Percentiles rank a stretch among this genome's conserved stretches.
Conservation (phyloP, 2,797 vertebrate genomes). For the Diplodus sargus region DNA sequence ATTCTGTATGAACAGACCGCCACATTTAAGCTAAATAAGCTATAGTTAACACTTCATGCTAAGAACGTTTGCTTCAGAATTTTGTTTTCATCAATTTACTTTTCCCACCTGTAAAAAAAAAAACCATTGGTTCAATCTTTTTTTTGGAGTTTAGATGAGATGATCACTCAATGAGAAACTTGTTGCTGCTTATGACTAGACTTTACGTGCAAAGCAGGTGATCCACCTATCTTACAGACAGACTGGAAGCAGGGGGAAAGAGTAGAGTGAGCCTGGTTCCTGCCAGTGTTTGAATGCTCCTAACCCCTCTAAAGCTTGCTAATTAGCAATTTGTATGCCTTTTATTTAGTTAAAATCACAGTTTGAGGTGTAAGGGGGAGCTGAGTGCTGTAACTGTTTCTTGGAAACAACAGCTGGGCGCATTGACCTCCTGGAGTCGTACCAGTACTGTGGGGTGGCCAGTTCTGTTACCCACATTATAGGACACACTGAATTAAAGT, state of each 20-base stretch:
- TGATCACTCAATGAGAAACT: no score
- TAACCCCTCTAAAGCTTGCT: no score
- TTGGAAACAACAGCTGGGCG: no score
- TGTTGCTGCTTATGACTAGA: not conserved
- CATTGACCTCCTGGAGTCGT: no score
- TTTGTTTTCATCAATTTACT: not conserved
- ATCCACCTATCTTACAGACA: not conserved
- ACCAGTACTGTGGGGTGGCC: no score
- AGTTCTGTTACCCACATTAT: no score
- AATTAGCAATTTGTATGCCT: not conserved
- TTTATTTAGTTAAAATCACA: not conserved
- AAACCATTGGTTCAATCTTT: not conserved
- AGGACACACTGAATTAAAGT: no score
- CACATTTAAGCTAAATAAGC: not conserved
- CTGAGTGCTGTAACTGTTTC: no score
- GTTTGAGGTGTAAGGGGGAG: no score
- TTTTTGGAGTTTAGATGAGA: not conserved
- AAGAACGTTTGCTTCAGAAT: not conserved
- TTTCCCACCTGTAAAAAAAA: not conserved
- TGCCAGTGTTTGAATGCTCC: not conserved
- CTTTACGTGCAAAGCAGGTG: not conserved
- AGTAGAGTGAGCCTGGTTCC: not conserved
- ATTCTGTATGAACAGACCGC: not conserved
- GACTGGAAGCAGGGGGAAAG: not conserved
- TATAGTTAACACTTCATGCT: not conserved